These are phyloP conservation scores for Tribolium freemani DNA, from an alignment of 2,888 invertebrate species.

Conservation along the genomic window DNA sequence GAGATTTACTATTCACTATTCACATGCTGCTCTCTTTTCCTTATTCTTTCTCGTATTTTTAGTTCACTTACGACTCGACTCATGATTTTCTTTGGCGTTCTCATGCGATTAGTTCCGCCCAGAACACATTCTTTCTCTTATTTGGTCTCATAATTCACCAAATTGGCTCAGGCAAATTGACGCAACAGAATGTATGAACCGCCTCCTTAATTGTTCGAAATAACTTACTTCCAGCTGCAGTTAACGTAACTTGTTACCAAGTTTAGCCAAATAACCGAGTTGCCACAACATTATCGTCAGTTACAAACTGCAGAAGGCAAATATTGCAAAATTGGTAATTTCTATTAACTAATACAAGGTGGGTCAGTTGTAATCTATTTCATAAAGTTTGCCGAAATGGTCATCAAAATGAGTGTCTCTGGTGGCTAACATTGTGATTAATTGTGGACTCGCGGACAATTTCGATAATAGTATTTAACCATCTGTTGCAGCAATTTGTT, in stretches of 20 bases:
- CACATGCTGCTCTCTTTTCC: constrained; percentile 42
- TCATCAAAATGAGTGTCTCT: no score
- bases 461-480: constrained; percentile 3
- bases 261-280: no score
- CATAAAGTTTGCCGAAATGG: no score
- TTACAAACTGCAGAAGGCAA: no score
- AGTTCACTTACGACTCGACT: constrained; percentile 4
- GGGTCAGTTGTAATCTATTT: no score
- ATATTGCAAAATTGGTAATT: no score
- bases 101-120: constrained; percentile 9
- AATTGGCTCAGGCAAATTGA: not conserved
- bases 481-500: constrained; percentile 32
- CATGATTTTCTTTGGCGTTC: not conserved
- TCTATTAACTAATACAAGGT: no score
- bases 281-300: no score
- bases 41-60: constrained; percentile 36
- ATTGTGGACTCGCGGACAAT: not conserved
- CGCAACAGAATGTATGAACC: constrained; percentile 12
- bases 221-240: not conserved
- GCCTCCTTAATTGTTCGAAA: not conserved
- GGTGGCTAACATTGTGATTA: not conserved
- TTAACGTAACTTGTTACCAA: no score
- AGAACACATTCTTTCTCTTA: constrained; percentile 1
- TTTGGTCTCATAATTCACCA: not conserved
- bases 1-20: constrained; percentile 29